Percentiles rank a stretch among this genome's conserved stretches.
phyloP scores from a whole-genome alignment of 1,140 invertebrate species.

The Papilio xuthus region DNA sequence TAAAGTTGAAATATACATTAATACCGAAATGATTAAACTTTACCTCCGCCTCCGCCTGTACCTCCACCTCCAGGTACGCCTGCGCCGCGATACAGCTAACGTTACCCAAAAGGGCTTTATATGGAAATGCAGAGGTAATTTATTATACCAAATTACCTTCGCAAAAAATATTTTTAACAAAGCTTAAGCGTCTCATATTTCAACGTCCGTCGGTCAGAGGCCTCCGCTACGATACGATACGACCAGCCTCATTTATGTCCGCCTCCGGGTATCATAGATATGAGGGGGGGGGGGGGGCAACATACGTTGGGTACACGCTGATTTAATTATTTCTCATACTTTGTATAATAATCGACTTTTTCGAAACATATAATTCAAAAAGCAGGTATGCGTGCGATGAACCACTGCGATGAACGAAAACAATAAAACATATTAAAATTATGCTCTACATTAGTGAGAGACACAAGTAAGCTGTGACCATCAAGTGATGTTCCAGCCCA shows the following conservation, averaged over 20 bases:
- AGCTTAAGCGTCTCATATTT: conserved; percentile 42
- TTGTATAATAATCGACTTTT: background rate
- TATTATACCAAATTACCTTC: conserved; percentile 39
- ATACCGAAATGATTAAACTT: conserved; percentile 36
- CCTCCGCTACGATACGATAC: background rate
- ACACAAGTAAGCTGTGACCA: background rate
- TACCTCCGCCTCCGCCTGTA: conserved; percentile 5
- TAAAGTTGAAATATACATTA: conserved; percentile 10
- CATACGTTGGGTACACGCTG: too few species aligned
- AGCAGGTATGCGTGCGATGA: too few species aligned
- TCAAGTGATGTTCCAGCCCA: background rate
- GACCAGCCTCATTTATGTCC: conserved; percentile 36
- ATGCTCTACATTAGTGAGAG: too few species aligned
- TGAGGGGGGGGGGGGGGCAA: background rate
- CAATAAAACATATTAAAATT: too few species aligned
- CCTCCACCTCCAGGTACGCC: too few species aligned
- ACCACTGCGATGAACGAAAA: too few species aligned
- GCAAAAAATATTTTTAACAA: conserved; percentile 43
- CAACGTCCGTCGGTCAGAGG: conserved; percentile 40
- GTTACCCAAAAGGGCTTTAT: conserved; percentile 33
- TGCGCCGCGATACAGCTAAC: conserved; percentile 12
- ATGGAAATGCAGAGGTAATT: conserved; percentile 40
- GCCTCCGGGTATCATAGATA: background rate
- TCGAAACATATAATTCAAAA: background rate
- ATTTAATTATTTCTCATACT: too few species aligned